A percentile compares a stretch with the other conserved stretches of the same genome.
These are phyloP conservation scores for Pasiphila rectangulata DNA, from an alignment of 2,888 invertebrate genomes.

Conservation along the genomic window DNA sequence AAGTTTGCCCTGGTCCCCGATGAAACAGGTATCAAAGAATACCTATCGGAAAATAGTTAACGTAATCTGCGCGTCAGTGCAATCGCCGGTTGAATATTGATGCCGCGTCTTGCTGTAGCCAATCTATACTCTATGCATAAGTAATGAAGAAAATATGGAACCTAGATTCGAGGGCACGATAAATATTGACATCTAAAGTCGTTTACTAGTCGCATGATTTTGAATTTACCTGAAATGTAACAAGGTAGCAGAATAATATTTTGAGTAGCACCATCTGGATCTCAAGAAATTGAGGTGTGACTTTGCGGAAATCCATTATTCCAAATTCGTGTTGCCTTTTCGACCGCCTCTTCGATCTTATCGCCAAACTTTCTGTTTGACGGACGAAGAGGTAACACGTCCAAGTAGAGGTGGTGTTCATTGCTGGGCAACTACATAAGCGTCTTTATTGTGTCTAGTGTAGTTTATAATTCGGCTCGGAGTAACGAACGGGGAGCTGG, in stretches of 20 bases:
- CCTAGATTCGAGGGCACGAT: conserved; percentile 62
- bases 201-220: conserved; percentile 36
- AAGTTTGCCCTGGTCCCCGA: neutral
- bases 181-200: conserved; percentile 61
- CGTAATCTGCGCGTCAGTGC: conserved; percentile 47
- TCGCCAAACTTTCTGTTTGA: no score
- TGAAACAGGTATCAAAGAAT: conserved; percentile 18
- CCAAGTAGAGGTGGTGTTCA: no score
- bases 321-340: no score
- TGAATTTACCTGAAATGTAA: conserved; percentile 2
- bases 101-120: conserved; percentile 63
- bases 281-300: no score
- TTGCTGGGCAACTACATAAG: no score
- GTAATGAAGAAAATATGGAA: conserved; percentile 74
- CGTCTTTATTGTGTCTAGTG: no score
- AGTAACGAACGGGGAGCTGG: no score
- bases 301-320: no score
- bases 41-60: conserved; percentile 42
- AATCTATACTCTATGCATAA: conserved; percentile 79
- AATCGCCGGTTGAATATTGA: conserved; percentile 70
- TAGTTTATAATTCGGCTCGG: no score
- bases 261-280: neutral
- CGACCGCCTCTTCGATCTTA: no score
- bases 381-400: no score
- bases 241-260: neutral